Percentiles rank a stretch among this genome's conserved stretches.
Conservation (phyloP, 2,113 vertebrate species). For the Dipodomys ordii region DNA sequence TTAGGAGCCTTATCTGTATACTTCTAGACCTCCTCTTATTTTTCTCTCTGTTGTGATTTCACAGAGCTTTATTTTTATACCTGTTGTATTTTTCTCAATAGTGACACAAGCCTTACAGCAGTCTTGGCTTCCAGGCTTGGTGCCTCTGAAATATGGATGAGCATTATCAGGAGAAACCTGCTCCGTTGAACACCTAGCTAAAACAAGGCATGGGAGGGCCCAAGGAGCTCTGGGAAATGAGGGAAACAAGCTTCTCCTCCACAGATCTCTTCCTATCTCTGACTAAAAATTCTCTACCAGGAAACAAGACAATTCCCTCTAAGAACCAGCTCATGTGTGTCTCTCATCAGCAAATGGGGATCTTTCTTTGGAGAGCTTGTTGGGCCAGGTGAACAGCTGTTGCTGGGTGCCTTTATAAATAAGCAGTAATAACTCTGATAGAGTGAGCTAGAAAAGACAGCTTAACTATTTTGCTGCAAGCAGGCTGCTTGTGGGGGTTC, state of each 20-base stretch:
- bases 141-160: background rate
- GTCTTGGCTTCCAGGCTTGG: background rate
- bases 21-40: background rate
- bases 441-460: slow-evolving; percentile 85
- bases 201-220: background rate
- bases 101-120: background rate
- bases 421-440: slow-evolving; percentile 85
- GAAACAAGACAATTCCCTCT: slow-evolving; percentile 82
- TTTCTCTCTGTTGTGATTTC: background rate
- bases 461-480: slow-evolving; percentile 81
- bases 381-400: slow-evolving; percentile 89
- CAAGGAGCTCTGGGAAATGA: background rate
- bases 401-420: slow-evolving; percentile 83
- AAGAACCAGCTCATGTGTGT: slow-evolving; percentile 79
- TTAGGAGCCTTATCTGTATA: background rate
- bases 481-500: slow-evolving; percentile 79
- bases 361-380: slow-evolving; percentile 84
- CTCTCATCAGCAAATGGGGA: slow-evolving; percentile 83
- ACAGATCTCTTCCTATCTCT: background rate
- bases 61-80: background rate
- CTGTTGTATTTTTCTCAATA: background rate
- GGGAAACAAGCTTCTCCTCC: background rate
- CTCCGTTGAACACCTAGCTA: background rate
- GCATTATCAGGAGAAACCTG: background rate
- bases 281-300: slow-evolving; percentile 66